Evolutionary conservation across 2,797 vertebrate genomes (phyloP).

Genomic region (Poliocrania exsul): DNA sequence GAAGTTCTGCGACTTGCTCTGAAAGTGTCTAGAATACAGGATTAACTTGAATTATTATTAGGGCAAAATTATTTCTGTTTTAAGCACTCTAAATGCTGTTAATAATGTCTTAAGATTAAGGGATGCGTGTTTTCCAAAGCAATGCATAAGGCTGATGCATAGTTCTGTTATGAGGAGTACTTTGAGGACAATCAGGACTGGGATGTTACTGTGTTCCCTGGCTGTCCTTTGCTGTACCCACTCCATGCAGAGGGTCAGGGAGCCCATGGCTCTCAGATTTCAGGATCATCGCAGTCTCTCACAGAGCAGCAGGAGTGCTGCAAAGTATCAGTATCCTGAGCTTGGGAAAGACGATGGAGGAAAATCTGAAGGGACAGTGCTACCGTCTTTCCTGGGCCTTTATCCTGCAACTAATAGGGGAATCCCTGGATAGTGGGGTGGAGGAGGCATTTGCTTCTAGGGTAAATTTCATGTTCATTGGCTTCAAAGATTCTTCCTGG

Average conservation of each 20-base stretch:
- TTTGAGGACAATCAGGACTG: background rate
- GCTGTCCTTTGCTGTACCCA: background rate
- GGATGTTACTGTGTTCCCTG: background rate
- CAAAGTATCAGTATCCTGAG: background rate
- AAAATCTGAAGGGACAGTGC: background rate
- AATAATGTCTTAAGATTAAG: background rate
- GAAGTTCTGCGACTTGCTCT: background rate
- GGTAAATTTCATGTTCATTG: background rate
- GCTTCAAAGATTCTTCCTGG: background rate
- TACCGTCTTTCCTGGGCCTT: background rate
- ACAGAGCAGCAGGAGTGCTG: background rate
- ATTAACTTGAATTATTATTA: constrained; percentile 8
- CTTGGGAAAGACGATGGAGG: background rate
- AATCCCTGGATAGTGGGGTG: background rate
- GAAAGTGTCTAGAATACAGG: background rate
- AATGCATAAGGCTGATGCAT: rapidly evolving
- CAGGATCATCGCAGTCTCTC: background rate
- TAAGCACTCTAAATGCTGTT: constrained; percentile 16
- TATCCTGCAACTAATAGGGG: background rate
- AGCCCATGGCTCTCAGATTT: background rate
- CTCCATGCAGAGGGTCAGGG: background rate
- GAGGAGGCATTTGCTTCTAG: background rate
- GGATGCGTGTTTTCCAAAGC: background rate
- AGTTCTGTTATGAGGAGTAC: background rate
- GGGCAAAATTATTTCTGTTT: background rate